A percentile compares a stretch with the other conserved stretches of the same genome.
Evolutionary conservation across 2,888 invertebrate species (phyloP).

Genomic region (Papilio elwesi): DNA sequence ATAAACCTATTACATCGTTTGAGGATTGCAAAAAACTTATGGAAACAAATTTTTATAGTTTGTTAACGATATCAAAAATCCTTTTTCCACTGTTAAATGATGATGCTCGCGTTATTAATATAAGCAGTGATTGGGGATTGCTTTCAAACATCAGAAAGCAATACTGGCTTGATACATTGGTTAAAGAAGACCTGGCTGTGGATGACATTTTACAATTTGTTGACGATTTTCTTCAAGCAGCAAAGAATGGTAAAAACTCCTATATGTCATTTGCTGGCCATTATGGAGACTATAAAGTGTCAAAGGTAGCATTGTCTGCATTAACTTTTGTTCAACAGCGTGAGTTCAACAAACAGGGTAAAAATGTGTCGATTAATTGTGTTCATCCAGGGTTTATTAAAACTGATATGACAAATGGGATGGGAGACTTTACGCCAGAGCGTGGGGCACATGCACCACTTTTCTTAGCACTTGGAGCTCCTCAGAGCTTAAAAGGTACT

Average conservation of each 20-base stretch:
- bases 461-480: constrained; percentile 75
- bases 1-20: constrained; percentile 85
- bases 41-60: constrained; percentile 88
- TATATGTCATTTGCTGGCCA: constrained; percentile 75
- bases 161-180: constrained; percentile 72
- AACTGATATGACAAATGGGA: constrained; percentile 80
- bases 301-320: constrained; percentile 78
- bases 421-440: constrained; percentile 78
- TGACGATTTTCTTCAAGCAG: constrained; percentile 83
- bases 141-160: constrained; percentile 78
- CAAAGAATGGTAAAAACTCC: constrained; percentile 73
- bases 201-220: constrained; percentile 82
- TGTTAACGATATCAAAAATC: constrained; percentile 86
- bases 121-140: constrained; percentile 86
- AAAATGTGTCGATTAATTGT: constrained; percentile 77
- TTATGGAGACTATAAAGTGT: constrained; percentile 80
- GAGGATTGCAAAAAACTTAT: constrained; percentile 89
- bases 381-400: constrained; percentile 81
- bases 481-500: constrained; percentile 74
- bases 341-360: constrained; percentile 78
- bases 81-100: constrained; percentile 88
- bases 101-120: constrained; percentile 90
- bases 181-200: constrained; percentile 77
- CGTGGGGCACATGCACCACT: constrained; percentile 75
- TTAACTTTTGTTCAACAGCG: constrained; percentile 78